Base-by-base conservation (phyloP, 2,797 vertebrate genomes). In the Pagetopsis macropterus region DNA sequence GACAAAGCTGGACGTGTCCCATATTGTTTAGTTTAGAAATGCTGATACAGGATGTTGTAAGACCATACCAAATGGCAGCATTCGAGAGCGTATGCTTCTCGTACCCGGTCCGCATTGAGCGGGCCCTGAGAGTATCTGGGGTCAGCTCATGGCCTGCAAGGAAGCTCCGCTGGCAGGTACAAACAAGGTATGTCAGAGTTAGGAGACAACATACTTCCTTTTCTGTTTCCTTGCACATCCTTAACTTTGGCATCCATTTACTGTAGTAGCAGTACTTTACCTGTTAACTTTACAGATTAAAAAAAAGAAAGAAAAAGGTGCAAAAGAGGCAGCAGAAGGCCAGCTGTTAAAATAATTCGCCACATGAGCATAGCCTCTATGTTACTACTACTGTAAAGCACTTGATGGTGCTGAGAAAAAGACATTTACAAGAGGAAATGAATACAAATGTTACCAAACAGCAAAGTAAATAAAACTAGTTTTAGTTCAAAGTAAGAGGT, bases 131-230 rank as follows among this genome's bases (percentile, higher is more conserved):
- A 98, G 96, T 98, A 98, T 97, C 97, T 97, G 96, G 97, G 96
- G 97, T 98, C 98, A 98, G 97, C 97, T 98, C 97, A 97, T 96
- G 97, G 97, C 98, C 98, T 99, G 98, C 98, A 99, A 99, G 95
- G 98, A 99, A 99, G 96, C 96, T 97, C 97, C 98, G 97, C 98
- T 99, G 98, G 98, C 98, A 97, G 98, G 98, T 99, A 99, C 98
- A 99, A 99, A 99, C 98, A 99, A 99, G 98, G 98, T 98, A 99
- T 98, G 96, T 99, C 97, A 99, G 97, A 99, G 97, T 99, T 98
- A 99, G 98, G 96, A 99, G 96, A 97, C 97, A 99, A 97, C 96
- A 98, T 89, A 94, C 93, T 94, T 95, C 89, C 85, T 96, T 94
- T 93, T 93, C 84, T 91, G 84, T 96, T 97, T 96, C 91, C 94